Evolutionary conservation across 2,888 invertebrate genomes (phyloP).

Genomic region (Drosophila paramelanica): DNA sequence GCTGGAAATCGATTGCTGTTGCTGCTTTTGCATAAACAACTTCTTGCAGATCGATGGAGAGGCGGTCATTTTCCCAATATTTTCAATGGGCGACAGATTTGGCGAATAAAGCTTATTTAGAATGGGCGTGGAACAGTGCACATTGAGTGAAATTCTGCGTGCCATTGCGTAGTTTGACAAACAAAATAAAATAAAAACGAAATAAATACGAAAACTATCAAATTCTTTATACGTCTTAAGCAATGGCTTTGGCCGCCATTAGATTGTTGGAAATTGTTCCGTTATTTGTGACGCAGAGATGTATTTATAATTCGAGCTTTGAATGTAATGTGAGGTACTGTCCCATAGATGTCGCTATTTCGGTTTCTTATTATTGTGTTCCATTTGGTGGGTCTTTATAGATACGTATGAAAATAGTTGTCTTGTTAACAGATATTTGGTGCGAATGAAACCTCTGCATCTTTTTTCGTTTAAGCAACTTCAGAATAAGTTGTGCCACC

Average conservation of each 20-base stretch:
- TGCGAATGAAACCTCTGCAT: too few species aligned
- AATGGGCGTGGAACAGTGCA: background rate
- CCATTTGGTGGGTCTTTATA: background rate
- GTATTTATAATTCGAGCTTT: background rate
- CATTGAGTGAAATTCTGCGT: background rate
- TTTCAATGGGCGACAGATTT: background rate
- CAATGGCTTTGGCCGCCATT: background rate
- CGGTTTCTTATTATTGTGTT: too few species aligned
- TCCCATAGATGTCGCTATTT: background rate
- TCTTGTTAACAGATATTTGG: too few species aligned
- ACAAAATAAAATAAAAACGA: background rate
- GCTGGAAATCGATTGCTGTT: background rate
- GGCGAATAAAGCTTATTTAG: background rate
- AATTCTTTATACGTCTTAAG: background rate
- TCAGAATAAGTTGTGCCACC: background rate
- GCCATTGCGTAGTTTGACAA: background rate
- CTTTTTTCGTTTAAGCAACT: too few species aligned
- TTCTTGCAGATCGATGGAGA: background rate
- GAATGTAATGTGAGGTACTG: background rate
- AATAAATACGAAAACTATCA: too few species aligned
- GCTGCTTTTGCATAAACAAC: background rate
- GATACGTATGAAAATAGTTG: too few species aligned
- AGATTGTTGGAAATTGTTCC: constrained; percentile 1
- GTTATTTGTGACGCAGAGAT: constrained; percentile 1
- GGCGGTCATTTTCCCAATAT: background rate